Percentiles rank a stretch among this genome's conserved stretches.
These are phyloP conservation scores for Agrochola circellaris DNA, from an alignment of 2,888 invertebrate genomes.

Conservation along the genomic window DNA sequence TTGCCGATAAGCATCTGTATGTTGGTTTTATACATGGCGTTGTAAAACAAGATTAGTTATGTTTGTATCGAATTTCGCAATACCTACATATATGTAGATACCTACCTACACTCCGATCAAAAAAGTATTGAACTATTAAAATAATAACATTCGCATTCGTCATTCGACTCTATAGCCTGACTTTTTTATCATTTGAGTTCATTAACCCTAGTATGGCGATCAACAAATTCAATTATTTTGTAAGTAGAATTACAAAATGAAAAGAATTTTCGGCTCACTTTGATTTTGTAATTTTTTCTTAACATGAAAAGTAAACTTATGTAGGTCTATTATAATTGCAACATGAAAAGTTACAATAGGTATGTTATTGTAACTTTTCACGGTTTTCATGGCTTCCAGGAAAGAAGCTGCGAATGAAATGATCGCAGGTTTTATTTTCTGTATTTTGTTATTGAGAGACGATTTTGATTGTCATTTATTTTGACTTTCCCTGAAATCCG, in stretches of 20 bases:
- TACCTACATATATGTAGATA: not conserved
- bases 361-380: not conserved
- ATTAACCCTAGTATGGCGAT: not conserved
- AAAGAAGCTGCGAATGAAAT: not conserved
- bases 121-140: constrained; percentile 44
- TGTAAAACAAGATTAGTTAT: constrained; percentile 41
- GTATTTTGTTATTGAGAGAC: not conserved
- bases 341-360: not conserved
- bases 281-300: not conserved
- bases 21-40: constrained; percentile 21
- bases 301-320: not conserved
- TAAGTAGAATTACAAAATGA: not conserved
- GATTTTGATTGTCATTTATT: not conserved
- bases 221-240: not conserved
- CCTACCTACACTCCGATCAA: constrained; percentile 8
- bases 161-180: not conserved
- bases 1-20: constrained; percentile 47
- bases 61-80: constrained; percentile 45
- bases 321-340: not conserved
- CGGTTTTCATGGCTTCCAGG: not conserved
- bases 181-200: constrained; percentile 38
- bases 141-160: constrained; percentile 4
- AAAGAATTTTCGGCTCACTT: not conserved
- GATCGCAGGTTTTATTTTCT: not conserved
- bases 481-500: constrained; percentile 18